Evolutionary conservation across 1,140 invertebrate species (phyloP), one percentile per base, ranked within the genome.

Genomic region (Bombyx mori): DNA sequence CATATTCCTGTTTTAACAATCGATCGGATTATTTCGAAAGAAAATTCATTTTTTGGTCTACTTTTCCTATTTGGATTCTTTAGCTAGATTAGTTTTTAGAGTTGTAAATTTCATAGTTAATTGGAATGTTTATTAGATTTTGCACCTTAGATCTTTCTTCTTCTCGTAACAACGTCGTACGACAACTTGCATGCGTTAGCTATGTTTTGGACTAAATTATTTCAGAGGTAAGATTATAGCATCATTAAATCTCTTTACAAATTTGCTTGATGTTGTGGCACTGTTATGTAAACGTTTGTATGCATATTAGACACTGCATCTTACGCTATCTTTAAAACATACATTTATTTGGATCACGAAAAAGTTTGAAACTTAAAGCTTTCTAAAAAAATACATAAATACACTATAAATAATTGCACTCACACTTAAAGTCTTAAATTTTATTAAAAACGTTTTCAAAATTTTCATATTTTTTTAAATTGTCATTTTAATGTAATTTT

Each of bases 91-190:
- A 73, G 65, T 59, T 45, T 63, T 69, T 62, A 35, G 26, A 35
- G 4, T 35, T 71, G 57, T 67, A 65, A 42, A 69, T 74, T 72
- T 61, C 50, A 71, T 79, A 77, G 66, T 73, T 73, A 61, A 58
- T 64, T 75, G 71, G 66, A 75, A 77, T 77, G 69, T 71, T 79
- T 75, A 75, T 73, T 76, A 83, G 82, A 72, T 76, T 75, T 73
- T 78, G 82, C 80, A 86, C 82, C 67, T 79, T 81, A 83, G 74
- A 77, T 69, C 69, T 69, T 72, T 77, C 70, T 69, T 76, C 75
- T 75, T 79, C 68, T 78, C 75, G 65, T 72, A 71, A 76, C 66
- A 69, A 73, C 65, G 69, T 80, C 72, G 71, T 75, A 75, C 60
- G 62, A 68, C 71, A 66, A 69, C 67, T 73, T 66, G 74, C 75